These are phyloP conservation scores for Littorina saxatilis DNA, from an alignment of 1,140 invertebrate genomes.

Conservation along the genomic window DNA sequence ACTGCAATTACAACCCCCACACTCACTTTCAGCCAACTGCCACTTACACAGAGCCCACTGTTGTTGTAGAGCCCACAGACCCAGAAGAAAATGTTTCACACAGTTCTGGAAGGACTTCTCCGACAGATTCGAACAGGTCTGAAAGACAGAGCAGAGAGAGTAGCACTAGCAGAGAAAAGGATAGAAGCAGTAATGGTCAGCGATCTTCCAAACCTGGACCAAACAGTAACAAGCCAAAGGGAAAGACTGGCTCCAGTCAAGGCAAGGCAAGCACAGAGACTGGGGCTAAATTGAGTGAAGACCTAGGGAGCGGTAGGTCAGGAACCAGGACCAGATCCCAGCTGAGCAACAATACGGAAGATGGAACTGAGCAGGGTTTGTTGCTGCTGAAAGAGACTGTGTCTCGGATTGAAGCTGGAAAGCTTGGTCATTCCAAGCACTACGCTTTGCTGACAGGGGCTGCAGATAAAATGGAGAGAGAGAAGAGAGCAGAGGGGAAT, in stretches of 20 bases:
- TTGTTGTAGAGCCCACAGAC: slow-evolving; percentile 60
- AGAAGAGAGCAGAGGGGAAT: slow-evolving; percentile 43
- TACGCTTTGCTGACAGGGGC: slow-evolving; percentile 63
- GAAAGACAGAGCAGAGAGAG: background rate
- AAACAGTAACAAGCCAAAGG: background rate
- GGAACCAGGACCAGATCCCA: background rate
- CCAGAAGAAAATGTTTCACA: too few relatives aligned
- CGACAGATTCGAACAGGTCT: background rate
- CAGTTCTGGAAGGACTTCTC: too few relatives aligned
- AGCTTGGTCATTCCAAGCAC: slow-evolving; percentile 54
- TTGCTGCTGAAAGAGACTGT: background rate
- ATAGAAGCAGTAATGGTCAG: background rate
- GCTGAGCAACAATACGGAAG: background rate
- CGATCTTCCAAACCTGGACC: background rate
- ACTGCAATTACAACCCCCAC: slow-evolving; percentile 29
- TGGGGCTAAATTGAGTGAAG: background rate
- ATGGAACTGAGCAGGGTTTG: background rate
- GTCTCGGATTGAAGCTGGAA: slow-evolving; percentile 20
- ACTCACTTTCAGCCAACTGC: background rate
- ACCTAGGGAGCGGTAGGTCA: background rate
- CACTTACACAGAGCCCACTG: slow-evolving; percentile 11
- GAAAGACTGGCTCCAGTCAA: too few relatives aligned
- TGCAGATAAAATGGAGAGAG: slow-evolving; percentile 57
- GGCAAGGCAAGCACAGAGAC: too few relatives aligned
- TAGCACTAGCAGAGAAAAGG: background rate